phyloP scores from a whole-genome alignment of 1,140 invertebrate genomes.

The Drosophila sturtevanti region DNA sequence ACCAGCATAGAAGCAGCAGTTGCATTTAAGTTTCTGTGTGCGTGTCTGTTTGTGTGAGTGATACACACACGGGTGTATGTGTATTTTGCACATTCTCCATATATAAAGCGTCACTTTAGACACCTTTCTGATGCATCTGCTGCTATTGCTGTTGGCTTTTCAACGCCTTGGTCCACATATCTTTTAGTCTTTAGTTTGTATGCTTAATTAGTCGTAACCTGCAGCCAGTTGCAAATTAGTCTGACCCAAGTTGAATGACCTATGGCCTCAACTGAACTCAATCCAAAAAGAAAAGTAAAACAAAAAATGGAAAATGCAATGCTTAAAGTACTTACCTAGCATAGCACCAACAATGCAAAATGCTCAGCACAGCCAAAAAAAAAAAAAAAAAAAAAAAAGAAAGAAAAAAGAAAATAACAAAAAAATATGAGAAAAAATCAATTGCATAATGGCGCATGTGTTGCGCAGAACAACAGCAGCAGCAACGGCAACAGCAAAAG shows the following conservation, averaged over 20 bases:
- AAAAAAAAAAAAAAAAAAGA: conserved; percentile 43
- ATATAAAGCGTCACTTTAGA: conserved; percentile 78
- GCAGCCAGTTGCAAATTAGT: conserved; percentile 57
- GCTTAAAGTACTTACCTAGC: conserved; percentile 24
- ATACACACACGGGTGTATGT: conserved; percentile 14
- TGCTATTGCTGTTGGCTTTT: conserved; percentile 32
- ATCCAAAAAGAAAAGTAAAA: conserved; percentile 23
- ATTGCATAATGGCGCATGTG: conserved; percentile 82
- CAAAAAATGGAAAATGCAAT: conserved; percentile 13
- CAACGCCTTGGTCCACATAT: conserved; percentile 32
- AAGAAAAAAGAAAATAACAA: conserved; percentile 49
- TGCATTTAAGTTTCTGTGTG: neutral
- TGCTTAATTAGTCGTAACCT: conserved; percentile 73
- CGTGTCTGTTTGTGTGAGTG: neutral
- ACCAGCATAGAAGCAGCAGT: conserved; percentile 38
- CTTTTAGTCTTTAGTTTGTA: conserved; percentile 58
- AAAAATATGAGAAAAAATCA: conserved; percentile 71
- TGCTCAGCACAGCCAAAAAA: conserved; percentile 16
- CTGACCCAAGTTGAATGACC: conserved; percentile 66
- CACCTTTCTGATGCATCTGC: conserved; percentile 52
- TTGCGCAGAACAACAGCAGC: conserved; percentile 60
- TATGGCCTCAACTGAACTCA: conserved; percentile 29
- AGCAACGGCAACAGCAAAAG: conserved; percentile 24
- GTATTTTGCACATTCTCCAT: conserved; percentile 48
- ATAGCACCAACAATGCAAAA: conserved; percentile 56